phyloP scores from a whole-genome alignment of 2,888 invertebrate species.

The Apotomis capreana region DNA sequence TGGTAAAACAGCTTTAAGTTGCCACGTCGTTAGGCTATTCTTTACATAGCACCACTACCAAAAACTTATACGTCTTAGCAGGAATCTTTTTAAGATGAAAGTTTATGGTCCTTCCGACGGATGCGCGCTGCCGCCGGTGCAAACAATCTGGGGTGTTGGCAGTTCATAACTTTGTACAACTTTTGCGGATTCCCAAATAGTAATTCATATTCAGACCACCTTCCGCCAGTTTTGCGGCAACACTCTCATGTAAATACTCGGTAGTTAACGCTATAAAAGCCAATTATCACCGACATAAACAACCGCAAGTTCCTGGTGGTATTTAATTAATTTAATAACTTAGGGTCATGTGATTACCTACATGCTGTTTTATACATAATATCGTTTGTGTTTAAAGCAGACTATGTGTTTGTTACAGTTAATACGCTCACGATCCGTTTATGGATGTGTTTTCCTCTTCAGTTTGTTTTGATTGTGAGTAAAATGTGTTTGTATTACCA shows the following conservation, averaged over 20 bases:
- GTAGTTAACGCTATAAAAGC: conserved; percentile 22
- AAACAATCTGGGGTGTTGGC: conserved; percentile 65
- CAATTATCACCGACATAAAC: conserved; percentile 23
- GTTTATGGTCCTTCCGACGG: conserved; percentile 62
- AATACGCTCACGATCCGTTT: conserved; percentile 3
- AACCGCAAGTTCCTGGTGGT: conserved; percentile 1
- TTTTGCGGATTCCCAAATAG: conserved; percentile 59
- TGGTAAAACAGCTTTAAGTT: conserved; percentile 24
- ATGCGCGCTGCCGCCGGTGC: conserved; percentile 54
- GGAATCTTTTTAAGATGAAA: conserved; percentile 62
- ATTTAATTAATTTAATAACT: conserved; percentile 3
- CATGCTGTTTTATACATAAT: no score
- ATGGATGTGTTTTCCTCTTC: conserved; percentile 36
- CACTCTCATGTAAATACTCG: conserved; percentile 28
- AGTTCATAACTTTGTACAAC: conserved; percentile 66
- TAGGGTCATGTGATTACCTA: background rate
- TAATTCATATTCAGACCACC: conserved; percentile 48
- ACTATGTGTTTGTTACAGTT: background rate
- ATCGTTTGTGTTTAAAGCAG: background rate
- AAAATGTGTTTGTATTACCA: conserved; percentile 50
- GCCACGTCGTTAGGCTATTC: conserved; percentile 28
- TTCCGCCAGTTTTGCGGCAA: conserved; percentile 28
- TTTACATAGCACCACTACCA: conserved; percentile 53
- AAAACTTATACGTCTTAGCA: conserved; percentile 58
- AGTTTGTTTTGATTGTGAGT: conserved; percentile 47